Base-by-base conservation (phyloP, 2,113 vertebrate genomes). In the Grus americana region DNA sequence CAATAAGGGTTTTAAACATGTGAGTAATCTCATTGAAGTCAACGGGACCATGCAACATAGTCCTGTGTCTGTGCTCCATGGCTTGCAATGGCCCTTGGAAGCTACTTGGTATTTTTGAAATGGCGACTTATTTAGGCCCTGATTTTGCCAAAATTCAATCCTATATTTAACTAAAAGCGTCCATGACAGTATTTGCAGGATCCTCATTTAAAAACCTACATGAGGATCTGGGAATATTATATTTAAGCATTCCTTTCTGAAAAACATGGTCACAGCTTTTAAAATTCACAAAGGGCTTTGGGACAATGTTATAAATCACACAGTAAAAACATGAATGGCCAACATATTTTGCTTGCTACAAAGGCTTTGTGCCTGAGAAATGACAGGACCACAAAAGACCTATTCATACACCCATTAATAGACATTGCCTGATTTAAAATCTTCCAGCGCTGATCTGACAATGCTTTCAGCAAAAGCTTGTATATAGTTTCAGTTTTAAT, bases 341-440 rank as follows among this genome's bases (percentile, higher is more conserved):
- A 80, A 80, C 92, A 96, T 84, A 88, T 93, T 95, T 93, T 94
- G 17, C 57, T 92, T 76, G 63, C 40, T 66, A 32, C 30, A 70
- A 74, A 79, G 67, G 21, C 85, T 97, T 94, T 95, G 50, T 95
- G 88, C 91, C 74, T 71, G 75, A 88, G 58, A 89, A 94, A 82
- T 95, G 79, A 84, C 90, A 92, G 40, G 62, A 61, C 90, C 73
- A 92, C 94, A 97, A 83, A 96, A 86, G 93, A 73, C 57, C 65
- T 80, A 93, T 95, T 95, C 86, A 92, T 74, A 17, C 47, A 55
- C 55, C 67, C 80, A 27, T 91, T 95, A 73, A 73, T 49, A 87
- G 55, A 76, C 94, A 34, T 29, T 42, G 71, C 89, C 78, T 96
- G 79, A 95, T 95, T 93, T 97, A 84, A 95, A 96, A 79, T 79